Evolutionary conservation across 2,113 vertebrate genomes (phyloP).

Genomic region (Sebastes fasciatus): DNA sequence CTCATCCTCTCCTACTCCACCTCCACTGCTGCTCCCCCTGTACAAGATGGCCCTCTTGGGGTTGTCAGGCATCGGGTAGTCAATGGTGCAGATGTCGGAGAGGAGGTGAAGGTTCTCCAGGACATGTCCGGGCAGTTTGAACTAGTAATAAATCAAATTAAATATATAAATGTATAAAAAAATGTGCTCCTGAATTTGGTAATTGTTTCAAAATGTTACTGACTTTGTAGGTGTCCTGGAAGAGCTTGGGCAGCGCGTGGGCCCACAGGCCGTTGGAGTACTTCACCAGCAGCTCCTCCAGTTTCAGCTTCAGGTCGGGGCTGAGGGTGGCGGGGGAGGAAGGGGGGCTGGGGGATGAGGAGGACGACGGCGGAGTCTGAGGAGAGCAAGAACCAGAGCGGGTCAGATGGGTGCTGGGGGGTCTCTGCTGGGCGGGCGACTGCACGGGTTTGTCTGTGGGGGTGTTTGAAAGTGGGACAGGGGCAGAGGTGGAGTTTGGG

Average conservation of each 20-base stretch:
- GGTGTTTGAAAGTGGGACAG: constrained; percentile 13
- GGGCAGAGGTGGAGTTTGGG: constrained; percentile 25
- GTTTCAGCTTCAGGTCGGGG: constrained; percentile 88
- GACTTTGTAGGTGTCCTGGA: constrained; percentile 89
- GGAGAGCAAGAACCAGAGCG: constrained; percentile 58
- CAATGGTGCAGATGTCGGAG: constrained; percentile 90
- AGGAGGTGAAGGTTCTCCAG: constrained; percentile 89
- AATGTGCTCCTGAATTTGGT: background rate
- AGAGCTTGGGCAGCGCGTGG: constrained; percentile 93
- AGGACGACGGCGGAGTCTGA: constrained; percentile 52
- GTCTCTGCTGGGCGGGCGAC: constrained; percentile 52
- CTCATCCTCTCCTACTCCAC: constrained; percentile 73
- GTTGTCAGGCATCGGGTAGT: constrained; percentile 91
- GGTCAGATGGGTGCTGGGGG: constrained; percentile 20
- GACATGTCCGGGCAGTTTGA: constrained; percentile 88
- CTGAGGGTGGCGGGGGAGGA: constrained; percentile 64
- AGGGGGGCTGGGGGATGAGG: constrained; percentile 62
- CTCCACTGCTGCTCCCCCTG: constrained; percentile 58
- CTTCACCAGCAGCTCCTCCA: constrained; percentile 89
- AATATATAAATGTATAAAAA: background rate
- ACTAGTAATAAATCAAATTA: constrained; percentile 69
- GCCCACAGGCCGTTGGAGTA: constrained; percentile 95
- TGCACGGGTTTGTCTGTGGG: constrained; percentile 25
- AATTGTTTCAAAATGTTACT: constrained; percentile 25
- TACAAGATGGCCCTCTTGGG: constrained; percentile 95